A percentile compares a stretch with the other conserved stretches of the same genome.
Evolutionary conservation across 2,113 vertebrate genomes (phyloP).

Genomic region (Pteronura brasiliensis): DNA sequence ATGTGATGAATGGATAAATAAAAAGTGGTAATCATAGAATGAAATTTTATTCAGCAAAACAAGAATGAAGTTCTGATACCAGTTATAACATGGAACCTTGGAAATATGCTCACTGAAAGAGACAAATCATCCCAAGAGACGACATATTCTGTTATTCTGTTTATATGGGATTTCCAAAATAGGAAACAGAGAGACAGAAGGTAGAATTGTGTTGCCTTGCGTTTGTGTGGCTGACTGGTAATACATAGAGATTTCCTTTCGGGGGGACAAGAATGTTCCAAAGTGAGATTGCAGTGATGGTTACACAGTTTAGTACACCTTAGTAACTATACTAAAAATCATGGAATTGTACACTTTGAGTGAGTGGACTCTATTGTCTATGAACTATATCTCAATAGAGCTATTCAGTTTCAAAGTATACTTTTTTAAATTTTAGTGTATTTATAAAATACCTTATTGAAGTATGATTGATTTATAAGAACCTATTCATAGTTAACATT

Average conservation of each 20-base stretch:
- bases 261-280: not conserved
- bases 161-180: not conserved
- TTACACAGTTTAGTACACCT: not conserved
- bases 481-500: not conserved
- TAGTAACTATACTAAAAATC: not conserved
- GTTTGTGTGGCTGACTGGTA: accelerated
- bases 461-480: not conserved
- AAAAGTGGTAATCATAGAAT: not conserved
- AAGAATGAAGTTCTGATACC: no score
- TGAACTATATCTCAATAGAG: not conserved
- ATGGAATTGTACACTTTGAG: not conserved
- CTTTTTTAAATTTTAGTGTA: not conserved
- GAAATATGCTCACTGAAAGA: not conserved
- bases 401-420: not conserved
- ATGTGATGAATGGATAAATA: no score
- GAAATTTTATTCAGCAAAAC: not conserved
- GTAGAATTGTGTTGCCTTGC: not conserved
- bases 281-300: not conserved
- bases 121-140: not conserved
- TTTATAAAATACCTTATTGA: not conserved
- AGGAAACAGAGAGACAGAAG: not conserved
- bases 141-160: not conserved
- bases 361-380: not conserved
- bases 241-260: not conserved
- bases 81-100: not conserved